Conservation (phyloP, 37 sponge, comb jelly and placozoan species). For the Ianthella basta region DNA sequence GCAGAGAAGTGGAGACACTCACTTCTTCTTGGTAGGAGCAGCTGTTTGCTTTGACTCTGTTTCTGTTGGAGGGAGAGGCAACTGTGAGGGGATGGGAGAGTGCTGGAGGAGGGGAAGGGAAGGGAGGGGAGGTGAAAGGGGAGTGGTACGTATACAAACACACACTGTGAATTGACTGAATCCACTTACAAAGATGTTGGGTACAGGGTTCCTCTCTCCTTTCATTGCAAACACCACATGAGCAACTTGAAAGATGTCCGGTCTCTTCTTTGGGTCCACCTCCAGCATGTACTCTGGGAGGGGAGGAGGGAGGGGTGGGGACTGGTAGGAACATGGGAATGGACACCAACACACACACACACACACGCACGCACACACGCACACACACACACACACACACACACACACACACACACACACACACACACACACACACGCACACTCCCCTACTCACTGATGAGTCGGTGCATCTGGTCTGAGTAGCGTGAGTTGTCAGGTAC, state of each 20-base stretch:
- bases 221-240: slow-evolving; percentile 36
- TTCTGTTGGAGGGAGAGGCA: slow-evolving; percentile 1
- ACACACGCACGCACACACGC: neutral
- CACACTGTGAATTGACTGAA: neutral
- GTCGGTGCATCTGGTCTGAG: slow-evolving; percentile 66
- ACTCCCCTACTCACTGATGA: slow-evolving; percentile 74
- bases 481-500: slow-evolving; percentile 76
- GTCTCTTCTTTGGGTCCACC: slow-evolving; percentile 54
- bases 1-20: neutral
- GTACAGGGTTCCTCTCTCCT: slow-evolving; percentile 39
- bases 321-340: neutral
- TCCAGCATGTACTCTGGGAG: slow-evolving; percentile 71
- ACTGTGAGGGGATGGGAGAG: too few species aligned
- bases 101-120: neutral
- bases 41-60: slow-evolving; percentile 23
- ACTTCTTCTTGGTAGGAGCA: slow-evolving; percentile 33
- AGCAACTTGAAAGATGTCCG: slow-evolving; percentile 74
- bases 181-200: slow-evolving; percentile 73
- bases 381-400: neutral
- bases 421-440: neutral
- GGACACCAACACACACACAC: neutral
- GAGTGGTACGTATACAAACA: neutral
- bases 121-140: neutral
- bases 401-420: neutral
- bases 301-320: neutral